A percentile compares a stretch with the other conserved stretches of the same genome.
Evolutionary conservation across 2,888 invertebrate genomes (phyloP).

Genomic region (Imbricaverruca yamaguchii): DNA sequence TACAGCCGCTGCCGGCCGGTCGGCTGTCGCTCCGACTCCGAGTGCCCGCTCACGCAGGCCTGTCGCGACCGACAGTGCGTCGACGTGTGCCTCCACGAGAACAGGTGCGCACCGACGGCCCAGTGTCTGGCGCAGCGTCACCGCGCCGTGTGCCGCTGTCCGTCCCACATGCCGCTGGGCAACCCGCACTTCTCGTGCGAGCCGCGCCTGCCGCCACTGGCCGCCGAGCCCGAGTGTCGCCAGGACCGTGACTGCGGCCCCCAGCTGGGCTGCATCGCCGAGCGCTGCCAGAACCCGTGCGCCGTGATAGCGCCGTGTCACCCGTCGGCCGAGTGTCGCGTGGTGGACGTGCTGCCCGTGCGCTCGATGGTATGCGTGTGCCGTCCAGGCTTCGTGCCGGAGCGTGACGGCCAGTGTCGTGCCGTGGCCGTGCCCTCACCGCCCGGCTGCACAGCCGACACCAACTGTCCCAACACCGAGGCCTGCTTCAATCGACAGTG

Average conservation of each 20-base stretch:
- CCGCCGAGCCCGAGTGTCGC: slow-evolving; percentile 49
- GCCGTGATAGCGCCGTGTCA: slow-evolving; percentile 40
- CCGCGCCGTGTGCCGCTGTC: slow-evolving; percentile 76
- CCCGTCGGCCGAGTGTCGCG: slow-evolving; percentile 49
- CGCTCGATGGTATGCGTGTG: slow-evolving; percentile 36
- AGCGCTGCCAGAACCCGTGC: slow-evolving; percentile 36
- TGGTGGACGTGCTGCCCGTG: slow-evolving; percentile 35
- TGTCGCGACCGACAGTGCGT: slow-evolving; percentile 74
- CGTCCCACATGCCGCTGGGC: slow-evolving; percentile 66
- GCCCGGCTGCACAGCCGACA: slow-evolving; percentile 67
- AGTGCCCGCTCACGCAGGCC: slow-evolving; percentile 56
- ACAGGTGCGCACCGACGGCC: slow-evolving; percentile 69
- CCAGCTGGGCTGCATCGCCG: slow-evolving; percentile 36
- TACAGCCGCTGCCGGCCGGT: slow-evolving; percentile 65
- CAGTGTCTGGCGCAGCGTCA: slow-evolving; percentile 74
- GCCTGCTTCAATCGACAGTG: slow-evolving; percentile 80
- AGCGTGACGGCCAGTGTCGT: slow-evolving; percentile 34
- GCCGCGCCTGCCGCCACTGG: slow-evolving; percentile 54
- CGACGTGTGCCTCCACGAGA: slow-evolving; percentile 59
- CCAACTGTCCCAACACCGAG: slow-evolving; percentile 67
- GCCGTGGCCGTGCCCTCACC: slow-evolving; percentile 34
- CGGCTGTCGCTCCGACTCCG: slow-evolving; percentile 58
- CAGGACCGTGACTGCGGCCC: slow-evolving; percentile 35
- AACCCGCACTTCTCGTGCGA: slow-evolving; percentile 75
- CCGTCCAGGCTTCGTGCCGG: slow-evolving; percentile 34